phyloP scores from a whole-genome alignment of 2,888 invertebrate species.

The Choristoneura rosaceana region DNA sequence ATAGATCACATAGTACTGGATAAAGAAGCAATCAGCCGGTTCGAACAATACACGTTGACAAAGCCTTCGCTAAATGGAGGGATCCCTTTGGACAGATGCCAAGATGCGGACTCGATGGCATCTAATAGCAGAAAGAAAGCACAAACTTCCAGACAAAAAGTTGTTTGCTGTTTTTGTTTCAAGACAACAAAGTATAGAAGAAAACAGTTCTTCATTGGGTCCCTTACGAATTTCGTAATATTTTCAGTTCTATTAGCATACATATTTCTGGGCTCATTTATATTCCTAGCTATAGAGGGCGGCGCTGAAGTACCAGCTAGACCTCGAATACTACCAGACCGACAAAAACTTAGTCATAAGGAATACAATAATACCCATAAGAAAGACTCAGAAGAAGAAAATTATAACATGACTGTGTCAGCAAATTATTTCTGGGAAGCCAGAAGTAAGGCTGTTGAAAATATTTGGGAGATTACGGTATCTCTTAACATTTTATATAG shows the following conservation, averaged over 20 bases:
- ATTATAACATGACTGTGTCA: slow-evolving; percentile 74
- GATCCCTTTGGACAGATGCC: slow-evolving; percentile 83
- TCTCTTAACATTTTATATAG: slow-evolving; percentile 94
- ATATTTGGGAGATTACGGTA: slow-evolving; percentile 96
- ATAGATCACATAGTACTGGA: slow-evolving; percentile 81
- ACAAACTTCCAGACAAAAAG: slow-evolving; percentile 81
- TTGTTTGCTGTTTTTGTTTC: slow-evolving; percentile 84
- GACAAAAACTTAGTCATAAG: slow-evolving; percentile 82
- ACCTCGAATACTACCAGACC: slow-evolving; percentile 79
- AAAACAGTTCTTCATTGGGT: slow-evolving; percentile 89
- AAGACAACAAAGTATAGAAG: slow-evolving; percentile 83
- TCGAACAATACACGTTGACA: slow-evolving; percentile 81
- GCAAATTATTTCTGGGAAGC: slow-evolving; percentile 83
- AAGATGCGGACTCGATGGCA: slow-evolving; percentile 81
- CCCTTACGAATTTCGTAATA: slow-evolving; percentile 93
- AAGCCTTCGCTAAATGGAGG: slow-evolving; percentile 81
- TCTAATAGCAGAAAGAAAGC: slow-evolving; percentile 81
- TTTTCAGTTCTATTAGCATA: slow-evolving; percentile 93
- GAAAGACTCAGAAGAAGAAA: slow-evolving; percentile 74
- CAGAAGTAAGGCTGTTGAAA: slow-evolving; percentile 89
- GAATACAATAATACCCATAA: slow-evolving; percentile 71
- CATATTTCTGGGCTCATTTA: slow-evolving; percentile 91
- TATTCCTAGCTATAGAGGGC: slow-evolving; percentile 94
- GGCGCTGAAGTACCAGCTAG: slow-evolving; percentile 84
- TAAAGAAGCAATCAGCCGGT: slow-evolving; percentile 82